phyloP scores from a whole-genome alignment of 30 jellyfish, hydroid and myxozoan species.

The Phacellophora camtschatica region DNA sequence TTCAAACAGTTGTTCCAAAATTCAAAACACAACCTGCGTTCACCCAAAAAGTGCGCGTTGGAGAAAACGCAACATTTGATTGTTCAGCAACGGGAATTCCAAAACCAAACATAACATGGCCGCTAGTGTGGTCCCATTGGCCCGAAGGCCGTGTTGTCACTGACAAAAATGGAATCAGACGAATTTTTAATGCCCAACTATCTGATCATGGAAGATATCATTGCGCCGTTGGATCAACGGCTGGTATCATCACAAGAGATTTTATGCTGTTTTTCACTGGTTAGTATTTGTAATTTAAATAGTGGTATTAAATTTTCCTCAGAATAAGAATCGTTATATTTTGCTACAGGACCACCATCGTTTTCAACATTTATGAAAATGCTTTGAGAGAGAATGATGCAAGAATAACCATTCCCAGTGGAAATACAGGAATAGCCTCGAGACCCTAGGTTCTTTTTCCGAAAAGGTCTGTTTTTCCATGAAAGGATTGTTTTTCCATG shows the following conservation, averaged over 20 bases:
- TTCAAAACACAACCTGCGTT: conserved; percentile 43
- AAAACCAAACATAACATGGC: conserved; percentile 93
- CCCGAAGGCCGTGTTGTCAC: conserved; percentile 30
- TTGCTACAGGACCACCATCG: too few species aligned
- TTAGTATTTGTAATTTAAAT: neutral
- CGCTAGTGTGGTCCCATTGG: conserved; percentile 28
- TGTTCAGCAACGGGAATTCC: conserved; percentile 92
- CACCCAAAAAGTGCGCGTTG: conserved; percentile 28
- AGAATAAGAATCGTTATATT: neutral
- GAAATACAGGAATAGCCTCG: too few species aligned
- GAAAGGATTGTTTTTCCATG: too few species aligned
- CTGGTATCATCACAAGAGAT: conserved; percentile 70
- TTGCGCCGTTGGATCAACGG: conserved; percentile 70
- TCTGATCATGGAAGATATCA: conserved; percentile 74
- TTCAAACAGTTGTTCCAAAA: conserved; percentile 88
- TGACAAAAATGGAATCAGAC: conserved; percentile 53
- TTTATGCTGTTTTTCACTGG: conserved; percentile 39
- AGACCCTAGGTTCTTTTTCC: too few species aligned
- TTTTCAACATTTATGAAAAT: too few species aligned
- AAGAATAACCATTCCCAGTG: too few species aligned
- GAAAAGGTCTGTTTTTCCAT: too few species aligned
- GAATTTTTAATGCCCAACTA: conserved; percentile 44
- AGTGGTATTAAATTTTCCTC: too few species aligned
- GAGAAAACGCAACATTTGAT: conserved; percentile 80
- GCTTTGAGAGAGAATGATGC: too few species aligned